Evolutionary conservation across 2,113 vertebrate genomes (phyloP).

Genomic region (Trachemys scripta): DNA sequence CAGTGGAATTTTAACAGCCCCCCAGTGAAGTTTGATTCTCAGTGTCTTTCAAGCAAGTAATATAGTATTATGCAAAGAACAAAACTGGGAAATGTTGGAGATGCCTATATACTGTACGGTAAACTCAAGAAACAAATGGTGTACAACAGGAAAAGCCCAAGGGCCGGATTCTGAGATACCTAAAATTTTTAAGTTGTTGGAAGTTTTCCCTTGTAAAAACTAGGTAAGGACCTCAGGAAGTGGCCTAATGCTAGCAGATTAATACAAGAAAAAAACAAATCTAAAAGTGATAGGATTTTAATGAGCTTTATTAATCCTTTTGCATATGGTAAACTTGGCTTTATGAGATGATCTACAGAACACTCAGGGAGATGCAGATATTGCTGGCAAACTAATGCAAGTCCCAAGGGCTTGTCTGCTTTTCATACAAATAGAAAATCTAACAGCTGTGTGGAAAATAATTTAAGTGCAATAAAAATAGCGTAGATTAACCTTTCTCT

Average conservation of each 20-base stretch:
- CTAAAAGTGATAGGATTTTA: conserved; percentile 22
- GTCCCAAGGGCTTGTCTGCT: conserved; percentile 39
- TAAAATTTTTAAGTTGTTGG: background rate
- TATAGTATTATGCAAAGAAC: background rate
- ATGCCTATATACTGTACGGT: background rate
- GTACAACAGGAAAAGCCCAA: conserved; percentile 21
- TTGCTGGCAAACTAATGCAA: conserved; percentile 33
- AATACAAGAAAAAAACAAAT: conserved; percentile 26
- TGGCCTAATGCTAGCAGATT: conserved; percentile 27
- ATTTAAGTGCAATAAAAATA: conserved; percentile 62
- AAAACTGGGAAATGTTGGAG: background rate
- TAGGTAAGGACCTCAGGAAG: background rate
- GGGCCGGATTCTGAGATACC: conserved; percentile 18
- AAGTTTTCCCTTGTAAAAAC: conserved; percentile 16
- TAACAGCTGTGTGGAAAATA: conserved; percentile 53
- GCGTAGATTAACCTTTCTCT: conserved; percentile 47
- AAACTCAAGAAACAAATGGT: conserved; percentile 26
- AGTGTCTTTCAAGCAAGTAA: background rate
- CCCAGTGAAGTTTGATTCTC: background rate
- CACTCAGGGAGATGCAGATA: conserved; percentile 37
- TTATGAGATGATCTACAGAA: conserved; percentile 31
- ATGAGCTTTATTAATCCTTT: conserved; percentile 46
- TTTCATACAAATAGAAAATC: conserved; percentile 29
- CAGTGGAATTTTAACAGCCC: background rate
- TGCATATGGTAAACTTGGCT: conserved; percentile 41